Evolutionary conservation across 2,888 invertebrate genomes (phyloP), one percentile per base, ranked within the genome.

Genomic region (Cheilosia pagana): DNA sequence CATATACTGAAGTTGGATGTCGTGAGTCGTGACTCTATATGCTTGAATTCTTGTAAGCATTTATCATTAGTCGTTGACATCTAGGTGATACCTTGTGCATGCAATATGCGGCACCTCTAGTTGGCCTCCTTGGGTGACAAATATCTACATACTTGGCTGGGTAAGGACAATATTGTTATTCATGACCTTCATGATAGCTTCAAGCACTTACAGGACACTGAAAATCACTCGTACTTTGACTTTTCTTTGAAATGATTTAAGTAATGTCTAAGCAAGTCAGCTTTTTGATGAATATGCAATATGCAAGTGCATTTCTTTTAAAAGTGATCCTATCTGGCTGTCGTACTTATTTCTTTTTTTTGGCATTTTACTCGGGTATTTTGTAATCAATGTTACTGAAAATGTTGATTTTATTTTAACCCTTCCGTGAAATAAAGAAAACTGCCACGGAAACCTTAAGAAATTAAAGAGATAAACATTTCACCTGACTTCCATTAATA

Each of bases 1-100:
- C 12, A 39, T 1, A 3, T 43, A 16, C 43, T 16, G 7, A 43
- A 43, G 7, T 43, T 43, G 16, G 14, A 2, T 43, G 43, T 43
- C 16, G 16, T 43, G 50, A 21, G 43, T 43, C 16, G 16, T 43
- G 50, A 21, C 4, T 2, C 3, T 5, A 23, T 3, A 4, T 23
- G 23, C 6, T 23, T 23, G 21, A 21, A 21, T 48, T 21, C 8
- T 48, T 8, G 12, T 48, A 23, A 23, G 14, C 50, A 50, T 23
- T 50, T 50, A 50, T 50, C 23, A 50, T 50, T 12, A 21, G 1
- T 50, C 12, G 50, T 50, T 50, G 50, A 50, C 50, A 50, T 23
- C 50, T 12, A 50, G 50, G 10, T 23, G 10, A 50, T 23, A 50
- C 12, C 14, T 23, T 23, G 23, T 45, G 19, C 45, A 16, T 45